phyloP scores from a whole-genome alignment of 2,113 vertebrate species.

The Ochotona princeps region DNA sequence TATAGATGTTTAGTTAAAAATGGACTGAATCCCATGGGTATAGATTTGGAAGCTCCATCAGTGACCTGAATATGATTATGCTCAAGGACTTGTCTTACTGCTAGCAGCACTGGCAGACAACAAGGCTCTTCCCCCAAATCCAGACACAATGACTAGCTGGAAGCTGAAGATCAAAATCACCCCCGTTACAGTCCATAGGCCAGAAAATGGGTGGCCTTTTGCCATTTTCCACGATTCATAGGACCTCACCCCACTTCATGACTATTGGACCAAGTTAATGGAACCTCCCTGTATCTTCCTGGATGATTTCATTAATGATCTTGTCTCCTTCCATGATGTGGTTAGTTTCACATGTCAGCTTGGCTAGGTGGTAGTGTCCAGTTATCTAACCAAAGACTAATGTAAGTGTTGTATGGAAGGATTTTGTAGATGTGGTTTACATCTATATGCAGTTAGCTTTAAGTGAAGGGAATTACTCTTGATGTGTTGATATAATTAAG shows the following conservation, averaged over 20 bases:
- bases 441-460: neutral
- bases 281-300: neutral
- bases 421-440: neutral
- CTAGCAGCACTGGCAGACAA: neutral
- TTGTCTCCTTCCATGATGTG: neutral
- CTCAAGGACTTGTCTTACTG: neutral
- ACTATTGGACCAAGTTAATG: neutral
- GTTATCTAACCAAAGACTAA: neutral
- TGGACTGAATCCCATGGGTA: neutral
- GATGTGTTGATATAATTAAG: neutral
- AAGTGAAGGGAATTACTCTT: neutral
- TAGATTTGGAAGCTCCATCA: neutral
- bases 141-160: neutral
- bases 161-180: neutral
- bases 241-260: neutral
- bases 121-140: neutral
- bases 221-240: accelerated
- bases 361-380: neutral
- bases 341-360: neutral
- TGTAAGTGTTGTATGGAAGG: neutral
- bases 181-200: neutral
- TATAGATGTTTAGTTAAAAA: neutral
- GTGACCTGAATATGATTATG: neutral
- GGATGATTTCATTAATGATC: neutral
- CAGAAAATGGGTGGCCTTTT: neutral